Evolutionary conservation across 2,113 vertebrate species (phyloP), one percentile per base, ranked within the genome.

Genomic region (Noctilio leporinus): DNA sequence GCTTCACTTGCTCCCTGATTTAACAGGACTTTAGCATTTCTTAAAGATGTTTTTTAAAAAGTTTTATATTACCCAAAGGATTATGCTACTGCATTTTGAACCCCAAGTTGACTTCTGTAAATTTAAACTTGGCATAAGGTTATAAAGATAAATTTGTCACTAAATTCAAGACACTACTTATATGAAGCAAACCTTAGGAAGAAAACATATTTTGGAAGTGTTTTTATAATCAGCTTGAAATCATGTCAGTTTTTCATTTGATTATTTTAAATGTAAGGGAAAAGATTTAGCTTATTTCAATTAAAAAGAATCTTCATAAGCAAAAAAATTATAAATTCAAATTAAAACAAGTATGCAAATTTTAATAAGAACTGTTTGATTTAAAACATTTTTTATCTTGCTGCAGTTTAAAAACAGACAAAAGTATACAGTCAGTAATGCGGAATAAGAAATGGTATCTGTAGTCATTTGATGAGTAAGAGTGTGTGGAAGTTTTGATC

Each of bases 401-500:
- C 38, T 55, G 59, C 53, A 92, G 89, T 72, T 96, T 90, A 43
- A 85, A 95, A 51, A 75, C 19, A 96, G 92, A 69, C 64, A 95
- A 96, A 86, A 95, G 97, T 91, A 93, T 59, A 81, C 91, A 83
- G 83, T 90, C 45, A 57, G 17, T 88, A 96, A 87, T 86, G 49
- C 43, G 64, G 62, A 67, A 65, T 4, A 38, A 94, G 85, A 98
- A 96, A 96, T 47, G 96, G 43, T 96, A 69, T 98, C 92, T 96
- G 96, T 94, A 96, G 97, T 97, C 12, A 91, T 97, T 97, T 97
- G 96, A 93, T 96, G 98, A 97, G 95, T 97, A 96, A 97, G 88
- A 98, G 86, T 57, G 96, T 97, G 97, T 97, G 93, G 96, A 97
- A 96, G 97, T 96, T 98, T 97, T 97, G 97, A 97, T 98, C 88